Evolutionary conservation across 2,888 invertebrate species (phyloP), one percentile per base, ranked within the genome.

Genomic region (Dugesia japonica): DNA sequence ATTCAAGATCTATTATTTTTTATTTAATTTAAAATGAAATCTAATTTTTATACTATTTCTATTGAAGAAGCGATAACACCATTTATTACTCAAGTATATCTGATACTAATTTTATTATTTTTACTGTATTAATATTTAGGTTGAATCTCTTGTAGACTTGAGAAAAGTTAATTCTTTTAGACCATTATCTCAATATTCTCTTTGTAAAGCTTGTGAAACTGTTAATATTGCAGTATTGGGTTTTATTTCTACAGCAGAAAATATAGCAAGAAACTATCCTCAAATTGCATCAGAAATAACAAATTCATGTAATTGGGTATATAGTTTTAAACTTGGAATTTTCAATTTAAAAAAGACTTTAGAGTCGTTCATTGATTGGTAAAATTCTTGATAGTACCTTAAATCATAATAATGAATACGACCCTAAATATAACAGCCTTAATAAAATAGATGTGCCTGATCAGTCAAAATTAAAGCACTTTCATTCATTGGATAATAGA

Each of bases 61-160:
- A 56, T 56, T 13, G 56, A 56, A 56, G 56, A 56, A 56, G 56
- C 56, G n/a, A 56, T 56, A n/a, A 56, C 56, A 56, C 56, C 56
- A n/a, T 56, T 56, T 56, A 56, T 56, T 20, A 56, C n/a, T 20
- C 56, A 56, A 56, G 56, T 56, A 7, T 13, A 38, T 13, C 17
- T 38, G 9, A 13, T 38, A 13, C 17, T 38, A 17, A 17, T 38
- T 38, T 38, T 38, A 13, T 17, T 17, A 38, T 38, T 38, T 38
- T 38, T 38, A 38, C n/a, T n/a, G n/a, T n/a, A 38, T 38, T 38
- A 13, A 17, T 13, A 38, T 38, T 38, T 13, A 56, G 56, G 56
- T 56, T 56, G 9, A 56, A 56, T 56, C 56, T 56, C 17, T 56
- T 4, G 56, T 56, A 13, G 56, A 56, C 17, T 56, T 56, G 17